A percentile compares a stretch with the other conserved stretches of the same genome.
Evolutionary conservation across 2,797 vertebrate species (phyloP).

Genomic region (Sebastiscus albofasciatus): DNA sequence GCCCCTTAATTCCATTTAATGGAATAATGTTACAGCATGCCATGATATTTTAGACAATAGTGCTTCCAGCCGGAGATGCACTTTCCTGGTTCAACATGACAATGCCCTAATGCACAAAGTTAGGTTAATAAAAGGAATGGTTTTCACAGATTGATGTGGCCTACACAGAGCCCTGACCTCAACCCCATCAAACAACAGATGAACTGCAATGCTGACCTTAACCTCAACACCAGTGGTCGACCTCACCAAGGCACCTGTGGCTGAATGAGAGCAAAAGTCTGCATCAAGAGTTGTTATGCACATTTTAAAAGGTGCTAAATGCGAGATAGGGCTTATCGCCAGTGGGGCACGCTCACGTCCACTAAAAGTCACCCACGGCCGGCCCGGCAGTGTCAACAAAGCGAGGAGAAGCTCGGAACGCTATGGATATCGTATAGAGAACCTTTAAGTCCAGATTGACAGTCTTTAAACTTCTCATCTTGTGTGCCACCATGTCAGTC

Average conservation of each 20-base stretch:
- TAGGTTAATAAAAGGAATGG: not conserved
- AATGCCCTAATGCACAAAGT: not conserved
- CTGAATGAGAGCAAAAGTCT: not conserved
- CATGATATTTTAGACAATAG: not conserved
- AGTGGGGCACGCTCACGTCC: too few species aligned
- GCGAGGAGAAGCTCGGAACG: fast-evolving
- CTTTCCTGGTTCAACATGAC: not conserved
- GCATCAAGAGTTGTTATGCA: not conserved
- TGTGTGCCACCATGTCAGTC: not conserved
- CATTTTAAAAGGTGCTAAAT: too few species aligned
- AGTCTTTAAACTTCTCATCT: not conserved
- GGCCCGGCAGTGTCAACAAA: too few species aligned
- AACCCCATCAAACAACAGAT: too few species aligned
- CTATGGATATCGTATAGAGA: too few species aligned
- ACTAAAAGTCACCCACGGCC: too few species aligned
- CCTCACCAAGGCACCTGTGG: too few species aligned
- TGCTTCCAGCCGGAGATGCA: not conserved
- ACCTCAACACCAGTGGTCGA: too few species aligned
- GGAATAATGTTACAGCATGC: not conserved
- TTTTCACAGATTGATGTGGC: not conserved
- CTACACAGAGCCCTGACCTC: too few species aligned
- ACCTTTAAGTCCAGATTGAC: too few species aligned
- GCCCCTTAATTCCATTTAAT: not conserved
- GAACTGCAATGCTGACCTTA: too few species aligned
- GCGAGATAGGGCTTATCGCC: too few species aligned